Evolutionary conservation across 2,113 vertebrate genomes (phyloP), one percentile per base, ranked within the genome.

Genomic region (Urocitellus parryii): DNA sequence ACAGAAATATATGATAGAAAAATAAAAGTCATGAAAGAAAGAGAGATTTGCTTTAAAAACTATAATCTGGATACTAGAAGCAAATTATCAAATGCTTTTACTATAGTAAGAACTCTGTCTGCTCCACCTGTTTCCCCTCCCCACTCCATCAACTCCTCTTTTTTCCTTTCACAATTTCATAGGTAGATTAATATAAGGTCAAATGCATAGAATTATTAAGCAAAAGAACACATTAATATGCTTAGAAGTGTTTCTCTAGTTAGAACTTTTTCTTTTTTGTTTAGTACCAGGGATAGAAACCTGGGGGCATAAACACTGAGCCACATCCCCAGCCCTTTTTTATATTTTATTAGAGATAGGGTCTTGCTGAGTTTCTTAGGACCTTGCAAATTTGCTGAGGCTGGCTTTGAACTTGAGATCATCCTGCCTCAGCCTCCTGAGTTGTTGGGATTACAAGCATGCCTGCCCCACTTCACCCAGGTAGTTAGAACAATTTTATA

Each of bases 1-100:
- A 53, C 68, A 77, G 11, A 90, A 81, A 58, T 81, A 51, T 13
- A 34, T 39, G 79, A 76, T 16, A 84, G 22, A 76, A 86, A 94
- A 73, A 56, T 78, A 76, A 91, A 88, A 42, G 8, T 48, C 34
- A 8, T 18, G 45, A 81, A 20, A 65, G 34, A 48, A 48, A 61
- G 77, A 79, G 18, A 42, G 24, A 58, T 70, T 27, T 63, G 74
- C 56, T 37, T 3, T 85, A 16, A 80, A 58, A 89, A 45, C 65
- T n/a, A 12, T 8, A 79, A 51, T 94, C n/a, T 65, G n/a, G 29
- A 63, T 56, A 73, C 82, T 16, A 74, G 79, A 96, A 88, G 53
- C 77, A 88, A 97, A 68, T 79, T 17, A 78, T 88, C 82, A 90
- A 76, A 34, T 96, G 9, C 42, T 85, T 79, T 86, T 95, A 39